Base-by-base conservation (phyloP, 1,140 invertebrate species). In the Tetragonula clypearis region DNA sequence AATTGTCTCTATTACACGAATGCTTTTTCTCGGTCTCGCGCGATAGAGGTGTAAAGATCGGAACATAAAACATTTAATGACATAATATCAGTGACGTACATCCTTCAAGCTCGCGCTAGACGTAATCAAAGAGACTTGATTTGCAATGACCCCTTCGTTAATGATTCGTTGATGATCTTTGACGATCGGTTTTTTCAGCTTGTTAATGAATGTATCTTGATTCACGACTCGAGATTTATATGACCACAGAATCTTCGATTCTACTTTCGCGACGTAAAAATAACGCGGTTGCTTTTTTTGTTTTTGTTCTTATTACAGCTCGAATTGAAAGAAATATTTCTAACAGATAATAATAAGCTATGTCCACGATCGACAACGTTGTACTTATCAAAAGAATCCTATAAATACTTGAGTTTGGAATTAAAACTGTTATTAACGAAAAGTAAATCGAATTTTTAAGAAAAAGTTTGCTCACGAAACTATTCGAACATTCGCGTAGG, bases 111-210 rank as follows among this genome's bases (percentile, higher is more conserved):
- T 56, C 19, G 49, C 53, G 65, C 56, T 79, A 80, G 76, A 35
- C 85, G 87, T 74, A 91, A 92, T 91, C 86, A 91, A 88, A 78
- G 86, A 84, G 86, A 69, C 87, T 90, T 92, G 89, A 90, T 90
- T 91, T 78, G 82, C 87, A 86, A 86, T 89, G 81, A 83, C 85
- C 62, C n/a, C 72, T 84, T 41, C 82, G 68, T 72, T 84, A 79
- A 85, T 88, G 85, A 89, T 91, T 78, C 90, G 41, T 58, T 87
- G 88, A 91, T 80, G 86, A 91, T 91, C 90, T 71, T 72, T 35
- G 77, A 82, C 81, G 82, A 60, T 75, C 58, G 76, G 76, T 71
- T 79, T 53, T 56, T 41, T 74, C 66, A 80, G 60, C 77, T 69
- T 71, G 66, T 87, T 89, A 90, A 91, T 92, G 91, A 91, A 92